Evolutionary conservation across 2,113 vertebrate species (phyloP), one percentile per base, ranked within the genome.

Genomic region (Pseudorhombus dupliciocellatus): DNA sequence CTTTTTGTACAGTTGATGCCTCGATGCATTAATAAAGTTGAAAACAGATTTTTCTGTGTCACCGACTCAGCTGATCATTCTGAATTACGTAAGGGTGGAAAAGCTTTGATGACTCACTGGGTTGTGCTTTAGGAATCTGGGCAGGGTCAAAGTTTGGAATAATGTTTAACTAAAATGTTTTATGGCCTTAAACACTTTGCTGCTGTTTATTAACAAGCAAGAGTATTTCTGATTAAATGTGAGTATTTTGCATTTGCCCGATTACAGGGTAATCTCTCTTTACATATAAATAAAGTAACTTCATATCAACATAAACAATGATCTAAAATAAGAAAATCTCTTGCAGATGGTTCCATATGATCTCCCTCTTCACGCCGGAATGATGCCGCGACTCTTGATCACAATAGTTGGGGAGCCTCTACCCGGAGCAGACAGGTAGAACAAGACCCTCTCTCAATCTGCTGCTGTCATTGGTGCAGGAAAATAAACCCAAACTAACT

Each of bases 351-450:
- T 94, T 76, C 94, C 94, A 0, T 83, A 90, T 8, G 88, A 93
- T 52, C 89, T 94, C 16, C 92, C 87, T 0, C 92, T 94, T 28
- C 89, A 92, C 55, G 90, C 94, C 31, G 94, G 94, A 48, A 85
- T 94, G 14, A 78, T 94, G 89, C 93, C 94, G 0, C 58, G 53
- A 6, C 91, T 94, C 63, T 21, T 94, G 61, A 91, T 94, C 84
- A 94, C 94, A 2, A 84, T 94, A 60, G 79, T 90, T 2, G 94
- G 88, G 25, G 93, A 93, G 61, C 89, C 92, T 1, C 14, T 91
- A 48, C 84, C 87, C 5, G 90, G 92, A 24, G 92, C 69, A 57
- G 73, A 91, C 58, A 88, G 93, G 93, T 94, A 88, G 14, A n/a
- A 15, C 44, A 4, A 5, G 18, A 59, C 4, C 53, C 22, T 6